These are phyloP conservation scores for Oryzias celebensis DNA, from an alignment of 2,113 vertebrate species.

Conservation along the genomic window DNA sequence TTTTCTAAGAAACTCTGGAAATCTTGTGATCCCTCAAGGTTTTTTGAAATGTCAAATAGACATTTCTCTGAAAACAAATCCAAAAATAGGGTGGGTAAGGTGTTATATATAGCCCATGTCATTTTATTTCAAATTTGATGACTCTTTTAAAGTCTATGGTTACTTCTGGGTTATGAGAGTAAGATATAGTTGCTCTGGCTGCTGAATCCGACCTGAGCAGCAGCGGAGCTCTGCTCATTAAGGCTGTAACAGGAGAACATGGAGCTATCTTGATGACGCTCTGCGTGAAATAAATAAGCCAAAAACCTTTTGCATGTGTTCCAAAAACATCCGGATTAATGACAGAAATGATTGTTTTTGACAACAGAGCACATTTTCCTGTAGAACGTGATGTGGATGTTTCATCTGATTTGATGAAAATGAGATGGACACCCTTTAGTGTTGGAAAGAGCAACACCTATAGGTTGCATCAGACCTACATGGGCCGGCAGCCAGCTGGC, in stretches of 20 bases:
- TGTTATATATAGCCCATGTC: conserved; percentile 67
- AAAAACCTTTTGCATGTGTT: conserved; percentile 29
- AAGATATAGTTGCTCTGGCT: conserved; percentile 46
- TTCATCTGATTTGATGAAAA: too few relatives aligned
- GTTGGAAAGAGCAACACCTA: too few relatives aligned
- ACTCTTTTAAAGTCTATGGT: conserved; percentile 63
- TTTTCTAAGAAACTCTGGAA: neutral
- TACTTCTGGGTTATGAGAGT: conserved; percentile 56
- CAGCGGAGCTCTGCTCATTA: conserved; percentile 54
- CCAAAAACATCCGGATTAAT: neutral
- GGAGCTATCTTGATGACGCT: conserved; percentile 49
- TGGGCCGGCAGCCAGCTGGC: conserved; percentile 63
- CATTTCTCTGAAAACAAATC: conserved; percentile 41
- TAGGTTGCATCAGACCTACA: too few relatives aligned
- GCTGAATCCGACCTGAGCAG: conserved; percentile 51
- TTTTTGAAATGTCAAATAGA: conserved; percentile 7
- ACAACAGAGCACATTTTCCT: neutral
- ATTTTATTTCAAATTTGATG: conserved; percentile 74
- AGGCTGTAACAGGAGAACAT: conserved; percentile 54
- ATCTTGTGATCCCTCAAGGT: neutral
- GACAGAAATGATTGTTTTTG: conserved; percentile 7
- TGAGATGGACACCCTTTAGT: too few relatives aligned
- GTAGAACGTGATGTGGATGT: too few relatives aligned
- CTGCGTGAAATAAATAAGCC: conserved; percentile 29
- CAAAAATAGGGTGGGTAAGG: conserved; percentile 60